Evolutionary conservation across 2,113 vertebrate genomes (phyloP).

Genomic region (Tringa solitaria): DNA sequence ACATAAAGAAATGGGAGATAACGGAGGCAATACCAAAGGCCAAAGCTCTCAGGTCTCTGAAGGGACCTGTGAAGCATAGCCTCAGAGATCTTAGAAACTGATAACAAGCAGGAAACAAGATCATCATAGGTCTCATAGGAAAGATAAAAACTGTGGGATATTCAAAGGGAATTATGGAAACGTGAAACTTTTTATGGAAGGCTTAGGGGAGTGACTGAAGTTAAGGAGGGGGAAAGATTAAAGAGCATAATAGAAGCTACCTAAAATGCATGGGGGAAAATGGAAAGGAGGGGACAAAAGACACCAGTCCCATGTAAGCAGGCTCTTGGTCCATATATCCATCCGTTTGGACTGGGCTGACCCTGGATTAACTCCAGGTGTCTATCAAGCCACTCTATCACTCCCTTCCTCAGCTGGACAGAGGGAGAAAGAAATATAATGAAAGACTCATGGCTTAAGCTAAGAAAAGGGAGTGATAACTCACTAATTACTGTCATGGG

Average conservation of each 20-base stretch:
- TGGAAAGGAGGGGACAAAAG: not conserved
- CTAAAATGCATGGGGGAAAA: not conserved
- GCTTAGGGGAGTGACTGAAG: not conserved
- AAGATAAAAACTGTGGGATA: not conserved
- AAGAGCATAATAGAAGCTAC: not conserved
- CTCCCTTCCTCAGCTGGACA: not conserved
- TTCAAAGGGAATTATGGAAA: not conserved
- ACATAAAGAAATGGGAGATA: not conserved
- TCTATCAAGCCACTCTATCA: fast-evolving
- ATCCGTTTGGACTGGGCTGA: not conserved
- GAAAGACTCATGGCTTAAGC: not conserved
- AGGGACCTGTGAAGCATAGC: not conserved
- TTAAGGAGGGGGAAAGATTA: not conserved
- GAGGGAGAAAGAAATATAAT: not conserved
- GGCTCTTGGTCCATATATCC: not conserved
- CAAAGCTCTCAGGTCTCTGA: not conserved
- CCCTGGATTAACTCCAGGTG: not conserved
- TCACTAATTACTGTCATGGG: not conserved
- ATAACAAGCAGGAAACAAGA: not conserved
- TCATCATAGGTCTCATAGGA: not conserved
- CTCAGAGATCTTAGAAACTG: not conserved
- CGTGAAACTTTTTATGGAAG: not conserved
- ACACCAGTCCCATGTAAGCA: not conserved
- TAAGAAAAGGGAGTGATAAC: not conserved
- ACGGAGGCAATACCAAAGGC: not conserved